These are phyloP conservation scores for Hirtodrosophila duncani DNA, from an alignment of 2,888 invertebrate genomes.

Conservation along the genomic window DNA sequence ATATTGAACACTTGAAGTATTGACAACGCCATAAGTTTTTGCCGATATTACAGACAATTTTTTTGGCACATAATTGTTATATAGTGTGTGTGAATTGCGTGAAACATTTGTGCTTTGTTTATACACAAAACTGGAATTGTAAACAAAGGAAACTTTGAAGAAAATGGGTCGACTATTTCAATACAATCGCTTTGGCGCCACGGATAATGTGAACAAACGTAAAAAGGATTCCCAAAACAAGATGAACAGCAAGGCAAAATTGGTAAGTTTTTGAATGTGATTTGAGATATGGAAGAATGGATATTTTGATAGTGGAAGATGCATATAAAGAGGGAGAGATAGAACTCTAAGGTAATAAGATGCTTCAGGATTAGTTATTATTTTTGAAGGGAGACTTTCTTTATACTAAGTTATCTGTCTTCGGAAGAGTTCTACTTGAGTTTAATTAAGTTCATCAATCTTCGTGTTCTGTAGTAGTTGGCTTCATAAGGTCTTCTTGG, in stretches of 20 bases:
- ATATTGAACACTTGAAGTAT: slow-evolving; percentile 13
- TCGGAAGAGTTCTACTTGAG: too few species aligned
- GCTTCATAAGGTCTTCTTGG: too few species aligned
- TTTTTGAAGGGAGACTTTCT: too few species aligned
- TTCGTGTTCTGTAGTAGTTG: too few species aligned
- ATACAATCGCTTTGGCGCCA: slow-evolving; percentile 73
- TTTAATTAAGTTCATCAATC: too few species aligned
- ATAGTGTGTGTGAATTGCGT: slow-evolving; percentile 7
- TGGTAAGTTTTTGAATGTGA: slow-evolving; percentile 50
- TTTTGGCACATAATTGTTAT: slow-evolving; percentile 8
- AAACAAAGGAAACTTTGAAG: slow-evolving; percentile 31
- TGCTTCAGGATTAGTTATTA: too few species aligned
- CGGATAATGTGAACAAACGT: slow-evolving; percentile 52
- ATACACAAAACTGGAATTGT: slow-evolving; percentile 36
- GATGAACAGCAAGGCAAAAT: slow-evolving; percentile 43
- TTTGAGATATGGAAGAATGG: neutral
- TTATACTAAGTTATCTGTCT: too few species aligned
- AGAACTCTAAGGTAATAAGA: too few species aligned
- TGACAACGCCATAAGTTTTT: slow-evolving; percentile 8
- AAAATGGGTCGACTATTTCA: slow-evolving; percentile 75
- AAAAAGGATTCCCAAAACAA: slow-evolving; percentile 62
- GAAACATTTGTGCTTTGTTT: slow-evolving; percentile 37
- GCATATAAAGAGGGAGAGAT: too few species aligned
- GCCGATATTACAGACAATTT: slow-evolving; percentile 8
- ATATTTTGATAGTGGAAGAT: too few species aligned